Conservation (phyloP, 2,113 vertebrate genomes). For the Notechis scutatus region DNA sequence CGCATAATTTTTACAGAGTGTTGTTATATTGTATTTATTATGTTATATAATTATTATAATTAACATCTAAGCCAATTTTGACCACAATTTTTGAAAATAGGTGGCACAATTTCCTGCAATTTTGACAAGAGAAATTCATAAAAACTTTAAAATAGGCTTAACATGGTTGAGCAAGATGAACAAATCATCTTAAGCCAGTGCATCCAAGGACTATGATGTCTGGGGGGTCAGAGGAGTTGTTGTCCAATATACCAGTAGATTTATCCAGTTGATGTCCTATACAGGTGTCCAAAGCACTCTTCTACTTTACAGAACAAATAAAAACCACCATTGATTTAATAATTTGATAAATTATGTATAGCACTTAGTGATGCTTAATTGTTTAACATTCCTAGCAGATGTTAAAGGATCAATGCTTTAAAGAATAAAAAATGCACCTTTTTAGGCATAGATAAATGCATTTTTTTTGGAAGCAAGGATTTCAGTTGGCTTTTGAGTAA, state of each 20-base stretch:
- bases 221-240: neutral
- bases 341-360: neutral
- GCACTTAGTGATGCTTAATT: neutral
- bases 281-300: neutral
- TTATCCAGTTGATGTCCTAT: neutral
- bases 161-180: neutral
- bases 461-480: neutral
- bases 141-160: neutral
- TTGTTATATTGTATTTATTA: too few species aligned
- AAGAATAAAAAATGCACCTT: neutral
- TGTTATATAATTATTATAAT: too few species aligned
- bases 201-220: neutral
- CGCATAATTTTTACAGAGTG: too few species aligned
- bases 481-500: neutral
- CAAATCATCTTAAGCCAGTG: neutral
- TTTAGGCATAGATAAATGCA: neutral
- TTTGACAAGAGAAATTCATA: neutral
- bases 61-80: neutral
- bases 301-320: neutral
- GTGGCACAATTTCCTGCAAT: neutral
- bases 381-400: neutral
- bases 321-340: neutral
- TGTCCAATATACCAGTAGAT: neutral
- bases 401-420: neutral
- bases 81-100: neutral